Conservation (phyloP, 2,797 vertebrate genomes). For the Neosilurus hyrtlii region DNA sequence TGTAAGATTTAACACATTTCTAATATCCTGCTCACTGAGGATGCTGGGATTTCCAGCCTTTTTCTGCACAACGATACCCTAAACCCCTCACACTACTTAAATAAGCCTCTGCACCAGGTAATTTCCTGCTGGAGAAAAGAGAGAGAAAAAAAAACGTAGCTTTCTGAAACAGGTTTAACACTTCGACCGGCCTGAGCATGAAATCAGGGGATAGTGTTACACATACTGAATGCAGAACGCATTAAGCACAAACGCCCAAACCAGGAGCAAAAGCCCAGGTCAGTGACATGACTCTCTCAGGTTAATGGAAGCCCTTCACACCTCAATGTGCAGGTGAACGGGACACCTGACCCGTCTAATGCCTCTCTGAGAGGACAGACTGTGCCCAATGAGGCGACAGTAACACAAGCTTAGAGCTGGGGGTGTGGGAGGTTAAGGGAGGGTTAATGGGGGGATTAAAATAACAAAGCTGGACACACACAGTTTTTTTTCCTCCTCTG, state of each 20-base stretch:
- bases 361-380: conserved; percentile 43
- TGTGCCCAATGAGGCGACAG: conserved; percentile 51
- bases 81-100: conserved; percentile 13
- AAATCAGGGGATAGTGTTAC: conserved; percentile 52
- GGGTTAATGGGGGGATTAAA: conserved; percentile 50
- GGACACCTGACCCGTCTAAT: conserved; percentile 50
- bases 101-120: conserved; percentile 26
- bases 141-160: neutral
- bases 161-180: conserved; percentile 33
- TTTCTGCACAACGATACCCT: neutral
- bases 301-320: conserved; percentile 53
- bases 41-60: conserved; percentile 13
- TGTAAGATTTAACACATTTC: neutral
- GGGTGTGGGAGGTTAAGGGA: conserved; percentile 47
- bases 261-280: conserved; percentile 42
- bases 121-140: conserved; percentile 43
- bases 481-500: neutral
- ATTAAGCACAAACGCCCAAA: conserved; percentile 33
- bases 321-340: conserved; percentile 49
- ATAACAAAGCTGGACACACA: conserved; percentile 25
- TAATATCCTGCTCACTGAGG: neutral
- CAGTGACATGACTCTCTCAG: conserved; percentile 44
- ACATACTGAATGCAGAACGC: conserved; percentile 32
- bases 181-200: conserved; percentile 29
- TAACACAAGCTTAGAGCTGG: conserved; percentile 48